Base-by-base conservation (phyloP, 2,113 vertebrate genomes). In the Tinamus guttatus region DNA sequence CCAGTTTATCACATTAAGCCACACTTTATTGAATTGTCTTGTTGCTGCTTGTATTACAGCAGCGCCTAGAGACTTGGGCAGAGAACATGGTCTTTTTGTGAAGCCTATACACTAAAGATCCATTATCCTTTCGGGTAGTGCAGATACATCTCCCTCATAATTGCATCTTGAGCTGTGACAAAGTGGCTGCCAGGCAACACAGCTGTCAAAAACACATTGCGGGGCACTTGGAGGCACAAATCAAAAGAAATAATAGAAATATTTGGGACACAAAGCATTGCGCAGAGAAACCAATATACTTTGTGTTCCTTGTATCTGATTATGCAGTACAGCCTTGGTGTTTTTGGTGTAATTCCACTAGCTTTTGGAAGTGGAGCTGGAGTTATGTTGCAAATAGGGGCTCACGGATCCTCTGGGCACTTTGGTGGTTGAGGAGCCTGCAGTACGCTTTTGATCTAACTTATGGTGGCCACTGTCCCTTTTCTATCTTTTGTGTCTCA, bases 181-280 rank as follows among this genome's bases (percentile, higher is more conserved):
- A 47, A 93, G 73, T 52, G 76, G 80, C 94, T 94, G 85, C 56
- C 87, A 94, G 85, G 82, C 79, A 95, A 93, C 73, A 78, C 51
- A 81, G 92, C 63, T 88, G 76, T 93, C 87, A 89, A 74, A 95
- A 78, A 49, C 34, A 77, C 60, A 49, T n/a, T 90, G 64, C 51
- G 56, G 47, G 52, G 85, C 68, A 81, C 32, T 9, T 64, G 90
- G 73, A 78, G 47, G 56, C 76, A 90, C 87, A 81, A 83, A 83
- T 81, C 68, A 64, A 85, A 51, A 24, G 75, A 64, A 81, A 81
- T 59, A 93, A 81, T 28, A 85, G 30, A 84, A 88, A 78, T 62
- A 47, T 45, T 74, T 43, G 60, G 85, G 80, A 87, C 36, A 78
- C 0, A 1, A 83, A 45, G 63, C 41, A 70, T 30, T 1, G 7